Conservation (phyloP, 64 coral and sea anemone genomes). For the Pocillopora verrucosa region DNA sequence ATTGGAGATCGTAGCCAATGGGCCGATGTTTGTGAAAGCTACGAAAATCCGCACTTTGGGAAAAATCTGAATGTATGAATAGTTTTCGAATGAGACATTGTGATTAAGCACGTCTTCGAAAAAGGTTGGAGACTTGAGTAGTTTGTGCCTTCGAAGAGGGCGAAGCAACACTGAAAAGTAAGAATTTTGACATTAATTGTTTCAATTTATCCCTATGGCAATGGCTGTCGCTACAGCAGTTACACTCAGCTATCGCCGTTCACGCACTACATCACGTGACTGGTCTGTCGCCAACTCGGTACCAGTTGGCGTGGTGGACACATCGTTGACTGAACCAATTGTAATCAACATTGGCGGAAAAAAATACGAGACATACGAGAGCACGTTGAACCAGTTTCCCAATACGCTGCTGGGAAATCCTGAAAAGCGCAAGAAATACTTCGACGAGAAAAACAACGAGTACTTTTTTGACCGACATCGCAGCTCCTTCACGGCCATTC, state of each 20-base stretch:
- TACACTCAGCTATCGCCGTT: slow-evolving; percentile 36
- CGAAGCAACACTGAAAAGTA: not conserved
- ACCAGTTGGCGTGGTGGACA: not conserved
- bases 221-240: slow-evolving; percentile 36
- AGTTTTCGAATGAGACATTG: not conserved
- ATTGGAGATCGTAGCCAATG: not conserved
- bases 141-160: not conserved
- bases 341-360: slow-evolving; percentile 87
- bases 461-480: slow-evolving; percentile 94
- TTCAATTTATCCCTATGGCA: slow-evolving; percentile 5
- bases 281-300: not conserved
- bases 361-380: slow-evolving; percentile 80
- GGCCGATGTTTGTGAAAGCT: not conserved
- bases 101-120: not conserved
- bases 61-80: not conserved
- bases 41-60: not conserved
- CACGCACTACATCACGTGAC: slow-evolving; percentile 32
- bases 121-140: not conserved
- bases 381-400: slow-evolving; percentile 77
- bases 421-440: slow-evolving; percentile 69
- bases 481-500: slow-evolving; percentile 82
- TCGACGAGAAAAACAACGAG: slow-evolving; percentile 74
- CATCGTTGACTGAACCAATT: not conserved
- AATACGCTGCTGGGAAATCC: slow-evolving; percentile 77
- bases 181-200: not conserved